Conservation (phyloP, 2,888 invertebrate genomes). For the Onchidella celtica region DNA sequence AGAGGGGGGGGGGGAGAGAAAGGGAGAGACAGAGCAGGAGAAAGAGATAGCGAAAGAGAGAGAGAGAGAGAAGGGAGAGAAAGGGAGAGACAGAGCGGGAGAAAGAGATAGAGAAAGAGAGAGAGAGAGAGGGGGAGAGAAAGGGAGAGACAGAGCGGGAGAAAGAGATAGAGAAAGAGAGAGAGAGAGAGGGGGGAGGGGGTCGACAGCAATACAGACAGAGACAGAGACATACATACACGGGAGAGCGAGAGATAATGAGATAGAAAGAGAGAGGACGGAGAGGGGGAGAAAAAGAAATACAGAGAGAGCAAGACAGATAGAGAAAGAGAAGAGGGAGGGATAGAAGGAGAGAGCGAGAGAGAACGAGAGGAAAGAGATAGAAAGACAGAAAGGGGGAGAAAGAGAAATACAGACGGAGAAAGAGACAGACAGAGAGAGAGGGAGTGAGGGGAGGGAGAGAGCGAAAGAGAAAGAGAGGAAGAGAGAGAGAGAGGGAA, state of each 20-base stretch:
- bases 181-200: neutral
- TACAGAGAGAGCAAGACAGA: constrained; percentile 12
- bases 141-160: neutral
- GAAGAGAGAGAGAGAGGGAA: too few species aligned
- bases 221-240: neutral
- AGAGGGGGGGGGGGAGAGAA: neutral
- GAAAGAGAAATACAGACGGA: constrained; percentile 27
- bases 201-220: neutral
- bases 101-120: neutral
- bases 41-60: neutral
- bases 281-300: constrained; percentile 27
- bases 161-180: neutral
- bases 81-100: neutral
- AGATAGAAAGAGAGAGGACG: constrained; percentile 18
- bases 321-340: neutral
- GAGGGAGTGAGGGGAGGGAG: constrained; percentile 12
- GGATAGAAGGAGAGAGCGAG: neutral
- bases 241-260: constrained; percentile 20
- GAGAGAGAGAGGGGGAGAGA: neutral
- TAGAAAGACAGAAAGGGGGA: neutral
- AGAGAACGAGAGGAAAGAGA: neutral
- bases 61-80: neutral
- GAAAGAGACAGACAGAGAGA: constrained; percentile 6
- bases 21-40: neutral
- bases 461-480: too few species aligned